A percentile compares a stretch with the other conserved stretches of the same genome.
Conservation (phyloP, 1,140 invertebrate species). For the Piezodorus guildinii region DNA sequence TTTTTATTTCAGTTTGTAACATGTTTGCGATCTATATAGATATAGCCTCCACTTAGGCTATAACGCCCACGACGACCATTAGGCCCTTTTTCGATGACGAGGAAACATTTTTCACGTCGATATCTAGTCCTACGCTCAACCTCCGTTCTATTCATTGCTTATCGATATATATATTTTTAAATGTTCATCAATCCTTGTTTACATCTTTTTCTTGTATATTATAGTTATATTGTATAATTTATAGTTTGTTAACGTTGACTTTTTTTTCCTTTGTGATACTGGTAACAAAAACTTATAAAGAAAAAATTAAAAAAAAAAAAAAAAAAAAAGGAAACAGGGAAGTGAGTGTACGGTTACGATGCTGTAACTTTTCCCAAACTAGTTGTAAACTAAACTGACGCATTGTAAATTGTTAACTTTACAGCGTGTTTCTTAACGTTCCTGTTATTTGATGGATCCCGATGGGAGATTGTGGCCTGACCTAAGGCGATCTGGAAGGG, state of each 20-base stretch:
- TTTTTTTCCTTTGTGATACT: slow-evolving; percentile 13
- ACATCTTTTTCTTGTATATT: slow-evolving; percentile 10
- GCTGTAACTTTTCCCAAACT: background rate
- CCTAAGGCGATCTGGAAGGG: slow-evolving; percentile 9
- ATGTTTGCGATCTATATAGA: background rate
- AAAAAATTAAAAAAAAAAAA: background rate
- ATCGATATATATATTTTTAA: slow-evolving; percentile 5
- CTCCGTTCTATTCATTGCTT: slow-evolving; percentile 4
- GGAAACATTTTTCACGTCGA: slow-evolving; percentile 3
- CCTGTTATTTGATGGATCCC: slow-evolving; percentile 16
- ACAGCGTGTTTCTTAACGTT: slow-evolving; percentile 13
- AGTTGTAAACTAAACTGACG: background rate
- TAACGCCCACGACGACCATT: no score
- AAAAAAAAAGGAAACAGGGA: background rate
- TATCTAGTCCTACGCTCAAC: slow-evolving; percentile 19
- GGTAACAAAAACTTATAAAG: background rate
- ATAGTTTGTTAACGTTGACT: background rate
- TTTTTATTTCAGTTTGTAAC: background rate
- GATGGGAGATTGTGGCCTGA: background rate
- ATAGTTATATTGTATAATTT: background rate
- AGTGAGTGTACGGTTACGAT: slow-evolving; percentile 17
- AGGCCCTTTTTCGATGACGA: background rate
- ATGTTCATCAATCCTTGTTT: background rate
- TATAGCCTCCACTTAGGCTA: background rate
- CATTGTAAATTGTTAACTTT: background rate